Evolutionary conservation across 1,140 invertebrate genomes (phyloP), one percentile per base, ranked within the genome.

Genomic region (Asbolus verrucosus): DNA sequence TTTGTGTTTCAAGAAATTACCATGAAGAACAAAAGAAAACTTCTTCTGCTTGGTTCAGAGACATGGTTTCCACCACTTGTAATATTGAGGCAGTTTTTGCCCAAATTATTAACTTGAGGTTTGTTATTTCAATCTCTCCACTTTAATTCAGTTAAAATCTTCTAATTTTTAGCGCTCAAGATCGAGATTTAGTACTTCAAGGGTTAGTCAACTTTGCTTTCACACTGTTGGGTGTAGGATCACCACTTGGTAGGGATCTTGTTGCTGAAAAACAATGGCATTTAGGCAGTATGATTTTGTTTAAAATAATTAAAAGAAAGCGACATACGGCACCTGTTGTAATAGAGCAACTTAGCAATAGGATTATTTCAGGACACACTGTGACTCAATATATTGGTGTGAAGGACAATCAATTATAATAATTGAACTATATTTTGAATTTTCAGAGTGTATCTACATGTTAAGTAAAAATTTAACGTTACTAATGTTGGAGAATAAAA

Each of bases 141-240:
- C 13, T 33, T 68, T 68, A 16, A 31, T 11, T 30, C 46, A 30
- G n/a, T 54, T 15, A 4, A 15, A 41, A 15, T 41, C 67, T 69
- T 38, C 15, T 62, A 67, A 66, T 43, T 79, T 78, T 18, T 36
- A 87, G 85, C 66, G 78, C 82, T n/a, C 80, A 83, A 67, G 83
- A 86, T 71, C 82, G 85, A 33, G 83, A 85, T 67, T 78, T 84
- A 60, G 82, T 87, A 13, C 19, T 86, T 1, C 80, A 84, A 78
- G 84, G 85, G 2, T 77, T 89, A 5, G 79, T 87, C 1, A 81
- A 84, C 43, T 80, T 89, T 41, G 83, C 83, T 11, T 86, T 87
- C 77, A 69, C 80, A 1, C 76, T 88, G 5, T 77, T 89, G 72
- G 76, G 75, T 39, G 76, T 75, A 4, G 81, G 82, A 1, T 59